Base-by-base conservation (phyloP, 1,140 invertebrate genomes). In the Stegodyphus mimosarum region DNA sequence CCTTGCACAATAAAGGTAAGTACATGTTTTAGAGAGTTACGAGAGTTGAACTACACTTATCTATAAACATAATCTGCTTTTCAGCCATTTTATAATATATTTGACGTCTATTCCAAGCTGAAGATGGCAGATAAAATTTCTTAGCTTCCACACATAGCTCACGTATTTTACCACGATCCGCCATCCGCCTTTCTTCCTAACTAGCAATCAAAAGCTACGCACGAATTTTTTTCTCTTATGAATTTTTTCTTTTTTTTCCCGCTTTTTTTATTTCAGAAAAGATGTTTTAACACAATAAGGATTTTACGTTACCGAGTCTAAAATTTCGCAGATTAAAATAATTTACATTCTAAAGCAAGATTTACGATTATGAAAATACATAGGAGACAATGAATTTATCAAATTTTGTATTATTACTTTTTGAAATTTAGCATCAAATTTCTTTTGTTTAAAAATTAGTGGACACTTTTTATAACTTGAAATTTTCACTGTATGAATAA, bases 61-160 rank as follows among this genome's bases (percentile, higher is more conserved):
- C 74, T 66, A 2, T 17, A 67, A 64, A 64, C 63, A 66, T 66
- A 52, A 64, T 77, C 55, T 77, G 11, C 6, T 64, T 18, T 66
- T 77, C 7, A 33, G 33, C 33, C 33, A 33, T 33, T 76, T 64
- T 51, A 48, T 17, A 77, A 77, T 77, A 67, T 66, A 51, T 77
- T 77, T 66, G 63, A 77, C 63, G 74, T 77, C 49, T 66, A 66
- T 77, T 77, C 74, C 74, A 77, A 64, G 66, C 74, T 50, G 66
- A 77, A 55, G 74, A 33, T 33, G 33, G 50, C 55, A 64, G 74
- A 77, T 77, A 77, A 77, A 77, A 48, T 49, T 60, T 52, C 33
- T 33, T 33, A 33, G 50, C 74, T 77, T 50, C 74, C 48, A 64
- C 74, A 77, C 74, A 77, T 64, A 64, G 48, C 15, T 64, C 74